Base-by-base conservation (phyloP, 2,113 vertebrate genomes). In the Desmodus rotundus region DNA sequence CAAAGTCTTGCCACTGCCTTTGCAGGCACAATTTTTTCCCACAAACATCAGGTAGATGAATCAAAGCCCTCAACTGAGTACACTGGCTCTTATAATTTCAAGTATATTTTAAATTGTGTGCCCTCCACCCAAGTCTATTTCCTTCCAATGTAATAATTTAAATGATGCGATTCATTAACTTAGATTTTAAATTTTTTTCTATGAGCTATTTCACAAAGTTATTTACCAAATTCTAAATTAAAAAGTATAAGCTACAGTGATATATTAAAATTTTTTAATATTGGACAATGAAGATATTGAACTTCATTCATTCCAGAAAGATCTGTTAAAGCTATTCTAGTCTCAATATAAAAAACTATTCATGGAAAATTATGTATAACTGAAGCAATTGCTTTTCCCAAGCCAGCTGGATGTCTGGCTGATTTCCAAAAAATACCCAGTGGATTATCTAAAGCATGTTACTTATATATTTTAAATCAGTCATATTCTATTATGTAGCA, bases 381-480 rank as follows among this genome's bases (percentile, higher is more conserved):
- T 54, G 12, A 95, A 95, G 89, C 31, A 93, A 85, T 9, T 26
- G 36, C 54, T 85, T 76, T 52, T 76, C 56, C 52, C 72, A 78
- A 89, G 43, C 16, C 65, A 76, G 24, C 7, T 47, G 65, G 26
- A 80, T 16, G 89, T 5, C 54, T 72, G 26, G 43, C 41, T 86
- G 52, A 93, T 93, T 58, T 89, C n/a, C 33, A 84, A 70, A 92
- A 58, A 77, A 41, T 28, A 70, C 26, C 43, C 47, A 87, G 9
- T 67, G 33, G 45, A 45, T 76, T 86, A 81, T 45, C 65, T 86
- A 80, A 92, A 86, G 20, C 3, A 52, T 76, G 5, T 74, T 81
- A 84, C 72, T 61, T 31, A 92, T 24, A 50, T 74, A 95, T 82
- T 92, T 92, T 50, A 87, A 89, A 83, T 45, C 68, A 92, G 58